phyloP scores from a whole-genome alignment of 2,888 invertebrate species.

The Caenorhabditis auriculariae region DNA sequence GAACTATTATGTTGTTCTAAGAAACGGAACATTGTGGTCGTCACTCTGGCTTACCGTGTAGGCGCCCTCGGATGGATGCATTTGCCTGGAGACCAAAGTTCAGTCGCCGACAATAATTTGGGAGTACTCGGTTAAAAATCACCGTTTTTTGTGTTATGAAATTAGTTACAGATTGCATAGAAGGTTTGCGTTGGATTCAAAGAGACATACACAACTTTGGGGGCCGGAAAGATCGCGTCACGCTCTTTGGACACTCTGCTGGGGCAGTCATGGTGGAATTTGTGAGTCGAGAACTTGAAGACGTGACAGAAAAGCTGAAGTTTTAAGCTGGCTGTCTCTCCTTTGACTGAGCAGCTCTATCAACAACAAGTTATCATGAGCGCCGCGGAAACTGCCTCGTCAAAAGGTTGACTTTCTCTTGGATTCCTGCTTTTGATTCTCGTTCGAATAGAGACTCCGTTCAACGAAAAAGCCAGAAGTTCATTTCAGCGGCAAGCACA shows the following conservation, averaged over 20 bases:
- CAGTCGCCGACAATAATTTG: conserved; percentile 12
- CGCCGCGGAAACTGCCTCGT: conserved; percentile 1
- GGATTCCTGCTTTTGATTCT: no score
- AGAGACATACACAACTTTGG: conserved; percentile 24
- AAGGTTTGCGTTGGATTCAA: conserved; percentile 15
- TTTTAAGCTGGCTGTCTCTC: conserved; percentile 6
- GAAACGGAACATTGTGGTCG: conserved; percentile 26
- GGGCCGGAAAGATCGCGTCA: conserved; percentile 18
- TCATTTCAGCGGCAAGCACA: conserved; percentile 6
- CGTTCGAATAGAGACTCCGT: no score
- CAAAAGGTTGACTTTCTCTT: no score
- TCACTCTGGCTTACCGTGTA: conserved; percentile 19
- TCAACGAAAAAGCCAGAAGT: no score
- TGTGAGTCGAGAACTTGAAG: conserved; percentile 2
- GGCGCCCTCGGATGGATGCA: conserved; percentile 29
- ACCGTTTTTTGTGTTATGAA: background rate
- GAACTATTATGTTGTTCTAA: background rate
- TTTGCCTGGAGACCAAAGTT: conserved; percentile 8
- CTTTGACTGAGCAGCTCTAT: conserved; percentile 8
- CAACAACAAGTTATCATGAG: conserved; percentile 23
- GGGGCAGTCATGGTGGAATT: conserved; percentile 11
- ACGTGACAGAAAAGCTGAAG: no score
- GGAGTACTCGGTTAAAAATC: conserved; percentile 10
- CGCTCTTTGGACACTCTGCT: conserved; percentile 28
- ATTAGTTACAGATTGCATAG: conserved; percentile 8